Evolutionary conservation across 2,888 invertebrate species (phyloP), one percentile per base, ranked within the genome.

Genomic region (Drosophila suboccidentalis): DNA sequence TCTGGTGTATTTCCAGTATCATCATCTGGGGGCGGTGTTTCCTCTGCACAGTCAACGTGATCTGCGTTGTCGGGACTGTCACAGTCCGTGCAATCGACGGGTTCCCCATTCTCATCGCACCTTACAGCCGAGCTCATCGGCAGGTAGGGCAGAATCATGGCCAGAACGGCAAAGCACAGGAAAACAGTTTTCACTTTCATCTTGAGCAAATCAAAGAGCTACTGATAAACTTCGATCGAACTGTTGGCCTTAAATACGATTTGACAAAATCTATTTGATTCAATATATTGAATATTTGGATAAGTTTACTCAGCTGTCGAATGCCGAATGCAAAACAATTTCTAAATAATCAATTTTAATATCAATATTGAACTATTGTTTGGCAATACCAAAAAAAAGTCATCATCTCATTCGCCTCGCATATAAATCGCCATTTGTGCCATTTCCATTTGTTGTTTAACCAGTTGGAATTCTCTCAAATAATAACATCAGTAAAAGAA

Each of bases 71-170:
- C n/a, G 0, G 29, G 6, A 39, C 47, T 43, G 0, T 26, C 26
- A 13, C 72, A 72, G 39, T 72, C 66, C 5, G 41, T 66, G 34
- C 61, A 71, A 6, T 13, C 61, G 9, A 9, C 19, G 6, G 71
- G 72, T 4, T 34, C 19, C n/a, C 32, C 29, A 5, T n/a, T 29
- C 0, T 15, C 50, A 11, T 19, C n/a, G 13, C 71, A 72, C 3
- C 1, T 29, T 2, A 34, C 36, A 0, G 51, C 71, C n/a, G 11
- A 44, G 51, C 22, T 26, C n/a, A 17, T 32, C 1, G 70, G 68
- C 32, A 55, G 6, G 19, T 22, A 15, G 8, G 59, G 43, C 17
- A 60, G 6, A 2, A 50, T 10, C 9, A 61, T 10, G n/a, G 47
- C 60, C 38, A 72, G 9, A 13, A 61, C 13, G 19, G 32, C 44